Conservation (phyloP, 2,888 invertebrate species). For the Euzetes globulus region DNA sequence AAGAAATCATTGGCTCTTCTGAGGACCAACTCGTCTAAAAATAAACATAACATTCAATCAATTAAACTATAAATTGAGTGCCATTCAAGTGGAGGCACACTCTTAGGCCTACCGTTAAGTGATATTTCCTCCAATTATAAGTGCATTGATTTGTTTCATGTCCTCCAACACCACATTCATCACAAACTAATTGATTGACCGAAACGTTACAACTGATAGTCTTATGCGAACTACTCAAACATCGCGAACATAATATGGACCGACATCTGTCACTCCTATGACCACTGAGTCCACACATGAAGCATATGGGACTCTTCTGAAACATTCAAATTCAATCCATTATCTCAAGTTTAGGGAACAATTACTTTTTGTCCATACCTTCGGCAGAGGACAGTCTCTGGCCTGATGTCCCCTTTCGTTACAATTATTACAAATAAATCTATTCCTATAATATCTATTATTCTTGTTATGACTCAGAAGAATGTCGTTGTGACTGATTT, state of each 20-base stretch:
- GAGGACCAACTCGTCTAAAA: not conserved
- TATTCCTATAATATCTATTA: constrained; percentile 13
- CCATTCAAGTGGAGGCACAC: not conserved
- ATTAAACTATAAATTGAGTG: not conserved
- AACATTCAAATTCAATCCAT: not conserved
- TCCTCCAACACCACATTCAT: constrained; percentile 10
- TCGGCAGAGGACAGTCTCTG: constrained; percentile 3
- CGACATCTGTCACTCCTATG: not conserved
- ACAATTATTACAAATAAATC: constrained; percentile 15
- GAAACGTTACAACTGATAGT: not conserved
- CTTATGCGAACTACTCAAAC: not conserved
- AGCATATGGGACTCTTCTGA: not conserved
- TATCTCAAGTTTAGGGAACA: too few species aligned
- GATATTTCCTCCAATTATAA: constrained; percentile 40
- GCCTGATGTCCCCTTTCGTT: constrained; percentile 11
- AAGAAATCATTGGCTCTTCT: constrained; percentile 9
- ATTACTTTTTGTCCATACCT: not conserved
- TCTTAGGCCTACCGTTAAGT: constrained; percentile 37
- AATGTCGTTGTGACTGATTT: constrained; percentile 1
- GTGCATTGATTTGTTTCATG: constrained; percentile 35
- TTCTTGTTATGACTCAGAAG: not conserved
- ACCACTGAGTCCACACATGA: not conserved
- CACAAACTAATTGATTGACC: constrained; percentile 22
- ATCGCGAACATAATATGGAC: not conserved
- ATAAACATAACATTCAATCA: not conserved